Base-by-base conservation (phyloP, 2,888 invertebrate species). In the Tetanocera ferruginea region DNA sequence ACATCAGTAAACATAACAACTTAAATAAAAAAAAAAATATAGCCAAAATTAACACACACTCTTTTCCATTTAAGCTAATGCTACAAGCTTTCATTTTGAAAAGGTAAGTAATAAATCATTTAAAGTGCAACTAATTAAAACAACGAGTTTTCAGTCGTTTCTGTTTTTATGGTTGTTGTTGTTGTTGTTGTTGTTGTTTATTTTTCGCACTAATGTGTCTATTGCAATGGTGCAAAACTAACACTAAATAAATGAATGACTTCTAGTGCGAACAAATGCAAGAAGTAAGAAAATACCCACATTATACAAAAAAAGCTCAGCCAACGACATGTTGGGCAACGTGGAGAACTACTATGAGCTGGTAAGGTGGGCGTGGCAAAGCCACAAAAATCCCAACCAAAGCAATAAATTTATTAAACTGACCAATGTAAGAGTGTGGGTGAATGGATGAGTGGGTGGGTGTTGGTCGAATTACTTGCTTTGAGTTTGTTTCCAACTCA, bases 81-180 rank as follows among this genome's bases (percentile, higher is more conserved):
- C 14, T 43, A 43, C 43, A 43, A 43, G 43, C 14, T 19, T 19
- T 5, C 55, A 62, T 62, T 62, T 14, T 1, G 14, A 25, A 28
- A 23, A 51, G 31, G 55, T 70, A 34, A 14, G 14, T 23, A 76
- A 78, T 76, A 76, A 71, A 76, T 76, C 76, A 76, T 78, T 76
- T 78, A 69, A 76, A 76, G 67, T 72, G 78, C 64, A 73, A 72
- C 76, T 76, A 76, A 78, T 78, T 76, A 70, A 74, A 49, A 69
- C 69, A 51, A 3, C 25, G 57, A 57, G 19, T 31, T 57, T 57
- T 37, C 3, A 57, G 55, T 37, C 37, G 72, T 55, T 57, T n/a
- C 31, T 55, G 71, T n/a, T 37, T 3, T 67, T 67, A 3, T 11
- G 4, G 69, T 43, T 51, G 51, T 52, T 70, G 51, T 52, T 51